Base-by-base conservation (phyloP, 2,888 invertebrate genomes). In the Phaedon cochleariae region DNA sequence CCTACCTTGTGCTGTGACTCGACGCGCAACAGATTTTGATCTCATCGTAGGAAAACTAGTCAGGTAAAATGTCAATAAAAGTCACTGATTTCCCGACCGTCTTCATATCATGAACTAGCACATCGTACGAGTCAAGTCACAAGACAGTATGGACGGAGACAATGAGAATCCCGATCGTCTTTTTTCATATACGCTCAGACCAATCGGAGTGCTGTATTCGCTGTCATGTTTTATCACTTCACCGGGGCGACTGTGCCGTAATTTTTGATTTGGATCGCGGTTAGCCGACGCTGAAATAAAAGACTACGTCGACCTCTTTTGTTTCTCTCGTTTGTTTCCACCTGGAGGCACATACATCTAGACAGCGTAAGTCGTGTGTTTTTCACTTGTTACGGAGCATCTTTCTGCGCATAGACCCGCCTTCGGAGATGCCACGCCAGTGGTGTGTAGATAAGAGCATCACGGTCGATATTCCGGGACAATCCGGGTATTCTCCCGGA, bases 21-120 rank as follows among this genome's bases (percentile, higher is more conserved):
- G 88, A 84, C 90, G 87, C 77, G 90, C 90, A 76, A 90, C 89
- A 79, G 90, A 89, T 84, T 90, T 90, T 75, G 88, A 90, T 86
- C 90, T 88, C 90, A 90, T 90, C 85, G 86, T 84, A 83, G 69
- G 65, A 45, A 55, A 41, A 41, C 41, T 41, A 41, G 51, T 64
- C 69, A 68, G 62, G 62, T 52, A 49, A 65, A 62, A 54, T 62
- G 59, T 68, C 55, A 66, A 67, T 63, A 53, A 67, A 64, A 64
- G 67, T 60, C 70, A 70, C 72, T 63, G 61, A 68, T 66, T 62
- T 60, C 58, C 59, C 66, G 59, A 70, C 70, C 64, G 73, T 72
- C 74, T 71, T 76, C 78, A 77, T 79, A 75, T 76, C 78, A 75
- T 70, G 66, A 73, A 73, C 76, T 72, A 71, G 70, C 77, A 79